Evolutionary conservation across 2,797 vertebrate genomes (phyloP), one percentile per base, ranked within the genome.

Genomic region (Morus bassanus): DNA sequence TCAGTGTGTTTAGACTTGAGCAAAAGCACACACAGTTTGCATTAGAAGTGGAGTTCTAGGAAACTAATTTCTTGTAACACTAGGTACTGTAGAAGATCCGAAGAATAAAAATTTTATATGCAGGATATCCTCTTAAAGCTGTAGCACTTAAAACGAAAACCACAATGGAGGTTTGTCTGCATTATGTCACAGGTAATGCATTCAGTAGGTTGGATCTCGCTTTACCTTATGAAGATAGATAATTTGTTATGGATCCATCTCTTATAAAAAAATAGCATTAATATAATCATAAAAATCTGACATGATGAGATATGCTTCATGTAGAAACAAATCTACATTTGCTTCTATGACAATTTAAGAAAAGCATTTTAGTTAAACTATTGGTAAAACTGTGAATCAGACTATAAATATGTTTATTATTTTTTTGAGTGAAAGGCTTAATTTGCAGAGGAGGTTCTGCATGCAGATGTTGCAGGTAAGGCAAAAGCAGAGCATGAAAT

Each of bases 401-500:
- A 68, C 41, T 63, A 53, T 93, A 78, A 88, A 94, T 89, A 92
- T 77, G 43, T 56, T 68, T 79, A 23, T 41, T 11, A 21, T 3
- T 25, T 77, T 95, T 87, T 85, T 67, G 67, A 90, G 63, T 78
- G 56, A 95, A 92, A 88, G 72, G 14, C 67, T 89, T 96, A 86
- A 94, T 95, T 94, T 88, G 74, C 65, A 93, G 91, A 45, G 53
- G n/a, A 86, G 61, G 50, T 90, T 85, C 60, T 81, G 57, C 76
- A n/a, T 80, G 41, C 59, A 85, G 74, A 72, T 93, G 28, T 75
- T 15, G n/a, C 74, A 95, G 89, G 88, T 95, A 89, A 96, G 74
- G 79, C 86, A 95, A 88, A 96, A 92, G 73, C 57, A 82, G 72
- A 63, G 27, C 68, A 78, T 84, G 56, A 88, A 93, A 73, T 87